Conservation (phyloP, 2,888 invertebrate species). For the Apotomis capreana region DNA sequence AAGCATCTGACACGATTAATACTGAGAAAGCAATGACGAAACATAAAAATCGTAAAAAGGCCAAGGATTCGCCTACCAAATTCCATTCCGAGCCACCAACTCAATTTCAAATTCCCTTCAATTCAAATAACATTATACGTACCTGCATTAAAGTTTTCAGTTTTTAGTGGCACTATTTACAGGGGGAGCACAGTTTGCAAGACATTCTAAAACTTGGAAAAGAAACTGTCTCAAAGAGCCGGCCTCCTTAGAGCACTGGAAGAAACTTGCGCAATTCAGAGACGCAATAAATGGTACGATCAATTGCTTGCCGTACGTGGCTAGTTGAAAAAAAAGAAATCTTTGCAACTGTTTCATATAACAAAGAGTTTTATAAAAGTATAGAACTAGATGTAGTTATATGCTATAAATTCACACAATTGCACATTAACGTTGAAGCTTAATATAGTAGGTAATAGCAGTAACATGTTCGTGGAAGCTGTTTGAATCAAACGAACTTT, state of each 20-base stretch:
- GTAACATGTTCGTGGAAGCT: constrained; percentile 9
- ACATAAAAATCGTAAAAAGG: too few species aligned
- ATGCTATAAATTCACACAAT: constrained; percentile 9
- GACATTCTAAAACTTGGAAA: constrained; percentile 76
- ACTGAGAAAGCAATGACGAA: too few species aligned
- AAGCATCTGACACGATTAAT: too few species aligned
- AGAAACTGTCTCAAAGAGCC: constrained; percentile 66
- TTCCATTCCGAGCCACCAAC: not conserved
- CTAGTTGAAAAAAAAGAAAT: constrained; percentile 66
- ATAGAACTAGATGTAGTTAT: constrained; percentile 2
- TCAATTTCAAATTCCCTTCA: constrained; percentile 33
- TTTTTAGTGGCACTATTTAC: constrained; percentile 43
- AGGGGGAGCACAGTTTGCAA: constrained; percentile 54
- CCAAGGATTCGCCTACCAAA: not conserved
- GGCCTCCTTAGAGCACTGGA: constrained; percentile 63
- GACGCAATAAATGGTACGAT: constrained; percentile 78
- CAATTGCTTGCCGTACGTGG: constrained; percentile 63
- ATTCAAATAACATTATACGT: constrained; percentile 40
- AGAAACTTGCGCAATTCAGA: constrained; percentile 73
- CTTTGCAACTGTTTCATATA: constrained; percentile 53
- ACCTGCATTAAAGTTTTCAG: constrained; percentile 42
- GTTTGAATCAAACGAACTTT: not conserved
- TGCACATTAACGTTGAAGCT: constrained; percentile 4
- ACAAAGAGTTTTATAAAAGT: constrained; percentile 17
- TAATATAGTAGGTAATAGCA: constrained; percentile 6